Evolutionary conservation across 1,140 invertebrate genomes (phyloP).

Genomic region (Pseudomyrmex gracilis): DNA sequence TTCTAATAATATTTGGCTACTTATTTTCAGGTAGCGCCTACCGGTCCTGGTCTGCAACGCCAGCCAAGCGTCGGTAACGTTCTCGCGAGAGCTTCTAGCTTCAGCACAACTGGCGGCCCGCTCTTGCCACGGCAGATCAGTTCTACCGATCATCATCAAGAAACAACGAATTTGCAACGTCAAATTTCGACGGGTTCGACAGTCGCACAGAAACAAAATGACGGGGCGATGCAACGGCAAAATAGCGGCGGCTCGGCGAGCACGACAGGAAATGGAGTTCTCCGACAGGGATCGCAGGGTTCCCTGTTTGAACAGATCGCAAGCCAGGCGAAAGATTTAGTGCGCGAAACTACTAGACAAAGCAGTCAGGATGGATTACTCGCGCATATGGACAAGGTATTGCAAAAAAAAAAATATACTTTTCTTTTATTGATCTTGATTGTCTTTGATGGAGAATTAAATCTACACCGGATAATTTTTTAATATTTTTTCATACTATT

Average conservation of each 20-base stretch:
- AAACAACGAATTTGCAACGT: constrained; percentile 47
- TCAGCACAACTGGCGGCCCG: constrained; percentile 82
- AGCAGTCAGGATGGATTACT: constrained; percentile 95
- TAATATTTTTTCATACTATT: too few relatives aligned
- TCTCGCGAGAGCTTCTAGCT: constrained; percentile 88
- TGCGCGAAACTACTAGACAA: constrained; percentile 93
- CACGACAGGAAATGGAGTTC: constrained; percentile 85
- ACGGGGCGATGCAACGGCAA: constrained; percentile 77
- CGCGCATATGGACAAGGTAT: constrained; percentile 94
- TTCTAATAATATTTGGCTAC: background rate
- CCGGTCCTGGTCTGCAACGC: constrained; percentile 86
- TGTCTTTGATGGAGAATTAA: too few relatives aligned
- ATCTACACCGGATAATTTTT: too few relatives aligned
- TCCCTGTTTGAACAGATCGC: constrained; percentile 95
- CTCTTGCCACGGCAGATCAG: constrained; percentile 77
- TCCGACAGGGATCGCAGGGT: constrained; percentile 91
- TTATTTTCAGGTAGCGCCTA: constrained; percentile 80
- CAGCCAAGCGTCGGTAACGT: constrained; percentile 89
- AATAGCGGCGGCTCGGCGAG: constrained; percentile 73
- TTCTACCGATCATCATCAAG: constrained; percentile 24
- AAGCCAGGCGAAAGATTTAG: constrained; percentile 93
- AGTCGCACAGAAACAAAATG: constrained; percentile 61
- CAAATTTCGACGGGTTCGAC: constrained; percentile 72
- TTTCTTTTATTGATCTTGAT: too few relatives aligned
- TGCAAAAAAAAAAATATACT: background rate